phyloP scores from a whole-genome alignment of 2,888 invertebrate genomes.

The Myathropa florea region DNA sequence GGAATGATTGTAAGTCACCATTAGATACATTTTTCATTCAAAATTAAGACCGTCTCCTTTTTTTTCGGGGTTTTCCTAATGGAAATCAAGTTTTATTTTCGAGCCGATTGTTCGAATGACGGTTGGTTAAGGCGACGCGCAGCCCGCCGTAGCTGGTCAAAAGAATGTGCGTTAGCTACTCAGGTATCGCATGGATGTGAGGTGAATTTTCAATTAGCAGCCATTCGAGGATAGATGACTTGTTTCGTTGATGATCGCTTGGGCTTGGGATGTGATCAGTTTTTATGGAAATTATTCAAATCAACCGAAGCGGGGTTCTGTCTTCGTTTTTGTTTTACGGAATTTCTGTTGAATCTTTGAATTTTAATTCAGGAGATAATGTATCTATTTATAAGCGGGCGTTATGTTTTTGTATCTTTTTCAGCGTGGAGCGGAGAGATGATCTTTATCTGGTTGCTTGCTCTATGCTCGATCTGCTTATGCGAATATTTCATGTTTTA shows the following conservation, averaged over 20 bases:
- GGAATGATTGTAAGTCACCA: not conserved
- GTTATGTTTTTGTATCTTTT: too few species aligned
- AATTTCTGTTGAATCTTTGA: not conserved
- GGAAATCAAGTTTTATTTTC: not conserved
- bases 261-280: not conserved
- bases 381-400: not conserved
- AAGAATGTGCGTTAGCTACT: constrained; percentile 41
- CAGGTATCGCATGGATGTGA: constrained; percentile 5
- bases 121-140: not conserved
- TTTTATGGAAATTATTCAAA: constrained; percentile 52
- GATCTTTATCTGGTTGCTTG: not conserved
- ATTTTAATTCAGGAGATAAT: not conserved
- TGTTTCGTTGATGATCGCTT: not conserved
- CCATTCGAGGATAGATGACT: not conserved
- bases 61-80: too few species aligned
- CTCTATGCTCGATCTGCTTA: not conserved
- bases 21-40: not conserved
- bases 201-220: constrained; percentile 50
- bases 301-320: not conserved
- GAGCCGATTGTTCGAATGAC: too few species aligned
- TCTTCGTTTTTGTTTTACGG: not conserved
- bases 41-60: not conserved
- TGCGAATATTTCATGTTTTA: not conserved
- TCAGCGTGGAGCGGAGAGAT: not conserved
- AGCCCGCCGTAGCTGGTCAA: not conserved